Conservation (phyloP, 2,113 vertebrate genomes). For the Propithecus coquereli region DNA sequence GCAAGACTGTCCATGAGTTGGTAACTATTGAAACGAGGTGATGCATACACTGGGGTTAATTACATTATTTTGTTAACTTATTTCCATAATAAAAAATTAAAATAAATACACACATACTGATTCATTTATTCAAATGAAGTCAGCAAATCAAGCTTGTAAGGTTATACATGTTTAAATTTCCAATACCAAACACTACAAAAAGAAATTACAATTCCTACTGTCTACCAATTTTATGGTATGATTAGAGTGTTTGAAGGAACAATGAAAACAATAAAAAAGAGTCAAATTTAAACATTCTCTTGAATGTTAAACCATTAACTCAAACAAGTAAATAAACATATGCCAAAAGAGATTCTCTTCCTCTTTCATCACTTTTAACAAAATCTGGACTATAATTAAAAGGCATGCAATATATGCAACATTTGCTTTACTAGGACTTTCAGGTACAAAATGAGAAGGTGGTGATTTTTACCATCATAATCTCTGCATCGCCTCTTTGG, state of each 20-base stretch:
- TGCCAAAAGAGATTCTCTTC: neutral
- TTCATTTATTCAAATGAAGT: constrained; percentile 10
- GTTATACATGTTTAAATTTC: neutral
- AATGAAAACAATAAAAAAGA: neutral
- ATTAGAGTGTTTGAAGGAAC: neutral
- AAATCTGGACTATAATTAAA: neutral
- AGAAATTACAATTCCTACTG: neutral
- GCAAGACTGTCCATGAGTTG: neutral
- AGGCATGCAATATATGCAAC: neutral
- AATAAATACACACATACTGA: neutral
- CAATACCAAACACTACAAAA: neutral
- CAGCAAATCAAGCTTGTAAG: neutral
- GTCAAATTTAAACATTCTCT: neutral
- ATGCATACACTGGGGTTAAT: neutral
- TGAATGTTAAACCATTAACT: neutral
- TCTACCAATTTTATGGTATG: neutral
- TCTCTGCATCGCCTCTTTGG: constrained; percentile 96
- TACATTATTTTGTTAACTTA: neutral
- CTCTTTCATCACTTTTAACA: neutral
- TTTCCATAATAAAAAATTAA: neutral
- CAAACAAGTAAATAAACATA: constrained; percentile 35
- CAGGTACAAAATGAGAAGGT: neutral
- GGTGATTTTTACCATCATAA: constrained; percentile 91
- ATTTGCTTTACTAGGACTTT: constrained; percentile 13
- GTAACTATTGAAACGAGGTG: neutral